Base-by-base conservation (phyloP, 92 coral and sea anemone species). In the Actinostola sp. region DNA sequence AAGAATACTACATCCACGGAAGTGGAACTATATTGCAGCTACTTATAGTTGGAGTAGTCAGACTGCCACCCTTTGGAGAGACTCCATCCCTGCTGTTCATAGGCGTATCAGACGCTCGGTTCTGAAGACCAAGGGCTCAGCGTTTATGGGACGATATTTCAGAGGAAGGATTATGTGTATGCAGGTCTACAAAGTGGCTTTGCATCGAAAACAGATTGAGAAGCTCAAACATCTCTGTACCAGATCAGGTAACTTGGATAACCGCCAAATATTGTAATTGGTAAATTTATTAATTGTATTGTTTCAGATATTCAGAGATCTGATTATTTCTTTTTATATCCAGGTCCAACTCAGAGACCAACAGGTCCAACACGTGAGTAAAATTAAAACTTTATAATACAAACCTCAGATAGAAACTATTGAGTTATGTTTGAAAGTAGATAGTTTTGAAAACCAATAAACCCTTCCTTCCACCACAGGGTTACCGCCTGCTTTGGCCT, bases 121-220 rank as follows among this genome's bases (percentile, higher is more conserved):
- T 35, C 60, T 91, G 26, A 81, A 86, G 7, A 87, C 92, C 0
- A 72, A 79, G 11, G 71, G 52, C 1, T 45, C 83, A 0, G 89
- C 85, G 20, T 75, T 72, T 65, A 91, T 91, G 97, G 97, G 97
- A 15, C 68, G 82, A n/a, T 50, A 78, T 50, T 91, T 91, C 77
- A 72, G 73, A 23, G 97, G 97, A 8, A 44, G 92, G 12, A 76
- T 91, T 15, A 70, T 70, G 38, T 91, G 97, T 72, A 70, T 91
- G 88, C 92, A 87, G 66, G 80, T 91, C 33, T 91, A 91, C 63
- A 85, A 86, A 6, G 80, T 54, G 28, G 83, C 97, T 3, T 64
- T 90, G 51, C 60, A 77, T 53, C 79, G 89, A 24, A 65, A 59
- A 63, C 97, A 90, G 54, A 87, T 90, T 9, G 64, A 63, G 51